Conservation (phyloP, 1,140 invertebrate genomes). For the Formica selysi region DNA sequence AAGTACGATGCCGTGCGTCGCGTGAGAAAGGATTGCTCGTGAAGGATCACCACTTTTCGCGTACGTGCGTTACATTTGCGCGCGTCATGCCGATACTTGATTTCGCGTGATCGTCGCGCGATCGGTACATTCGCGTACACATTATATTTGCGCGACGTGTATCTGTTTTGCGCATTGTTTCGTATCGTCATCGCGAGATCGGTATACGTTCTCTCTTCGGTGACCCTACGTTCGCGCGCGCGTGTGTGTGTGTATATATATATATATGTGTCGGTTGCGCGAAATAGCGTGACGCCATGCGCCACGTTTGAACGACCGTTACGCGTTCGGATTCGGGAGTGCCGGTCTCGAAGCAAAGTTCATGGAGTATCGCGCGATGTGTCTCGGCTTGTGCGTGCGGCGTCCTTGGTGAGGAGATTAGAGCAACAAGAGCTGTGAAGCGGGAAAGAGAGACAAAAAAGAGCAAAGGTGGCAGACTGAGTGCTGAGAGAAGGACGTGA, state of each 20-base stretch:
- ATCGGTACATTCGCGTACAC: neutral
- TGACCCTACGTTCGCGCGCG: neutral
- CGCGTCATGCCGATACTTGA: neutral
- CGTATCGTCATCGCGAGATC: neutral
- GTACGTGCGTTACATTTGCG: neutral
- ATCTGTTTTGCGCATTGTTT: conserved; percentile 5
- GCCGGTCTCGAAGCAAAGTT: conserved; percentile 7
- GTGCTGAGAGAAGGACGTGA: conserved; percentile 39
- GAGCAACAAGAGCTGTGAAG: conserved; percentile 4
- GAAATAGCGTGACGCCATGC: conserved; percentile 39
- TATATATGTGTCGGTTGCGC: conserved; percentile 32
- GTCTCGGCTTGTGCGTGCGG: conserved; percentile 39
- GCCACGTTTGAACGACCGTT: conserved; percentile 31
- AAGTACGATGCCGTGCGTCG: neutral
- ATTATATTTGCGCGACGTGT: conserved; percentile 1
- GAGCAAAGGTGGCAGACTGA: neutral
- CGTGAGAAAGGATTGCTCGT: neutral
- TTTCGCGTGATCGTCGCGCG: neutral
- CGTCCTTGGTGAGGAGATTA: conserved; percentile 35
- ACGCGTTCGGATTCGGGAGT: neutral
- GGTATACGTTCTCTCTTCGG: too few relatives aligned
- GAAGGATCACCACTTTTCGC: neutral
- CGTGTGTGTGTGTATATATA: neutral
- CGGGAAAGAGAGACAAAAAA: neutral
- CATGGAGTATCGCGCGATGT: conserved; percentile 25